Conservation (phyloP, 2,888 invertebrate species). For the Syrphus vitripennis region DNA sequence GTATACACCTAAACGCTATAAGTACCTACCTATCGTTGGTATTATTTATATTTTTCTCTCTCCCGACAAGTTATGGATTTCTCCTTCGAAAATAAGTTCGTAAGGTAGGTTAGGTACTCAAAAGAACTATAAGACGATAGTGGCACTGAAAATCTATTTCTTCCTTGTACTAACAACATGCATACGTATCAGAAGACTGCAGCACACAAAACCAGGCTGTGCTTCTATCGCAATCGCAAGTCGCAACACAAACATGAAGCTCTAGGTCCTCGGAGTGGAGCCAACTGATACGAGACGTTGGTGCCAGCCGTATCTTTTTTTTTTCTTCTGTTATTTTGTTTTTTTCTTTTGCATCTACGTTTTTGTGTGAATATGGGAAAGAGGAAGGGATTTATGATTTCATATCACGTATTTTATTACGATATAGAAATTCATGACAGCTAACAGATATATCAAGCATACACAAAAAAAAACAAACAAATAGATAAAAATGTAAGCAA, state of each 20-base stretch:
- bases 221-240: too few relatives aligned
- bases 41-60: constrained; percentile 15
- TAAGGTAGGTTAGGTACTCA: neutral
- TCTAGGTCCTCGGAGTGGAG: neutral
- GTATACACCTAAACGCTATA: neutral
- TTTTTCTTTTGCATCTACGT: neutral
- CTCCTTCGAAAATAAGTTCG: neutral
- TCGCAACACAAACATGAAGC: neutral
- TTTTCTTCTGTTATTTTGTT: neutral
- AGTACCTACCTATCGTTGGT: neutral
- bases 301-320: constrained; percentile 25
- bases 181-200: constrained; percentile 12
- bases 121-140: constrained; percentile 7
- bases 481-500: neutral
- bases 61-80: constrained; percentile 37
- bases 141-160: constrained; percentile 12
- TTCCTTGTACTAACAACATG: neutral
- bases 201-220: neutral
- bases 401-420: constrained; percentile 71
- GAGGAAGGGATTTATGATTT: constrained; percentile 62
- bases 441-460: constrained; percentile 49
- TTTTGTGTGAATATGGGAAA: constrained; percentile 9
- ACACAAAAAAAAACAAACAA: constrained; percentile 34
- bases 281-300: constrained; percentile 32
- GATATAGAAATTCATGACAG: constrained; percentile 70